Base-by-base conservation (phyloP, 2,797 vertebrate species). In the Staurois parvus region DNA sequence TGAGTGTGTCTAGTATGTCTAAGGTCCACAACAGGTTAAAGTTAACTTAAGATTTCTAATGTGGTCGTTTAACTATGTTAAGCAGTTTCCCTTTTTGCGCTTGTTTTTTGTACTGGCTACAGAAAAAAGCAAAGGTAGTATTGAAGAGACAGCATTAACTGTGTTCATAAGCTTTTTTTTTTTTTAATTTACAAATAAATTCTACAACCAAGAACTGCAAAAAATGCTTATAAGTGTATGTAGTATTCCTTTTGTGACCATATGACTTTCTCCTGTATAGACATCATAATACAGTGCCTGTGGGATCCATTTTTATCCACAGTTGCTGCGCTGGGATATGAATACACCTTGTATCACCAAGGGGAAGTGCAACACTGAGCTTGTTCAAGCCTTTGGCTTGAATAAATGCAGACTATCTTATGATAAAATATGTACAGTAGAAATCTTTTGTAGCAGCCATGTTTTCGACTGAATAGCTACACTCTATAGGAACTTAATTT, bases 241-340 rank as follows among this genome's bases (percentile, higher is more conserved):
- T n/a, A n/a, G n/a, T n/a, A 59, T 48, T 79, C 10, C 66, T 79
- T 79, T 68, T 32, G 40, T 56, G 77, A 79, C 29, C 45, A 15
- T 45, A 45, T 79, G 37, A 78, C 34, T 45, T 69, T 59, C 64
- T 69, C 68, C 52, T 69, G 40, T 79, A 42, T 19, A 68, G 42
- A 68, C 5, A 48, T 79, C 66, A 79, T 69, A 68, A 79, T 52
- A 69, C 69, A 79, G 64, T 69, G 40, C 48, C 66, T 45, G 34
- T 79, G 77, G 77, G 30, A 69, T 69, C 10, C 30, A 45, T 79
- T 79, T n/a, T 69, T 79, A 79, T 79, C 40, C 24, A 79, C 64
- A 30, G 40, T 40, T 79, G 64, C 40, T 78, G 32, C 30, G 11
- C 66, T 32, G 64, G 37, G 77, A 79, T 69, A 32, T 28, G 67